Base-by-base conservation (phyloP, 2,888 invertebrate genomes). In the Bellardia pandia region DNA sequence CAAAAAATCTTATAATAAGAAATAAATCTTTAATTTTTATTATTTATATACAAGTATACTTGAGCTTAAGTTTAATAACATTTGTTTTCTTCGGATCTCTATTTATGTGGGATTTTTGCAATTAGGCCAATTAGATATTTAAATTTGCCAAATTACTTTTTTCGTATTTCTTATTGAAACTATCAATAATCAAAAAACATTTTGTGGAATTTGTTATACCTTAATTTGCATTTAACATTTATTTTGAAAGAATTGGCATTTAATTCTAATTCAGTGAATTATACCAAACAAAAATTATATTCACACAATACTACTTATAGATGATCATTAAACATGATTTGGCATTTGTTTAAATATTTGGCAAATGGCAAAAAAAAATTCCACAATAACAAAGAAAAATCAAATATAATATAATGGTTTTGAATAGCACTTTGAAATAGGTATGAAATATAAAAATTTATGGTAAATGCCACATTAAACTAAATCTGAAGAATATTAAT, bases 161-260 rank as follows among this genome's bases (percentile, higher is more conserved):
- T 68, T 33, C 33, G 7, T 58, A 16, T 7, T 58, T 56, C 14
- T 23, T 30, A 13, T 33, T 8, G 8, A 60, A 76, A 75, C 16
- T 48, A 40, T 75, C 74, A 51, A 69, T 68, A 60, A 60, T 3
- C 37, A 3, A 2, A 37, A 37, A 37, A 5, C 37, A 0, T 30
- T 11, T 5, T 16, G 9, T 45, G 62, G 56, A 69, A 71, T 76
- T 71, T 62, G 68, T 53, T 82, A 60, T 75, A 74, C 85, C 77
- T 81, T 78, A 81, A 87, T 87, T 87, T 85, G 87, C 87, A 87
- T 87, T 85, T 87, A 87, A 87, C 85, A 87, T 87, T 87, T 87
- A 56, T 85, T 83, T 87, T 72, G 81, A 78, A 79, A 86, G 85
- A 85, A 85, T 85, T 87, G 87, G 81, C 87, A 87, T 87, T 87